Conservation (phyloP, 2,113 vertebrate genomes). For the Trematomus loennbergii region DNA sequence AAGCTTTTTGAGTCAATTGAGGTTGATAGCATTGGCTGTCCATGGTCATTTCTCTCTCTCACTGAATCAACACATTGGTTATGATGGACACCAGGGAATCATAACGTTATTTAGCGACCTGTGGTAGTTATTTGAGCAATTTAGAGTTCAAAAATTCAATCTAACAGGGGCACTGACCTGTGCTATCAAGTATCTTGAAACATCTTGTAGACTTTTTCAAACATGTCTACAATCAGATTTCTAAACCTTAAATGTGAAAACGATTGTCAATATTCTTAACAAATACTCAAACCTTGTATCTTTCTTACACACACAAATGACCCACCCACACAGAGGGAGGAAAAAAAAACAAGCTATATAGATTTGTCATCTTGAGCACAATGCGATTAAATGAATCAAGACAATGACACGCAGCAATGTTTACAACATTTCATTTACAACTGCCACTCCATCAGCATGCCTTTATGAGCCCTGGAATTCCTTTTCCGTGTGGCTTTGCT, state of each 20-base stretch:
- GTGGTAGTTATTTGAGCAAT: constrained; percentile 13
- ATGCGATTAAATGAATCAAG: constrained; percentile 40
- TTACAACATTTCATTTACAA: constrained; percentile 71
- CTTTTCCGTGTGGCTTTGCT: constrained; percentile 53
- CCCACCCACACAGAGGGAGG: constrained; percentile 3
- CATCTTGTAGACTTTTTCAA: neutral
- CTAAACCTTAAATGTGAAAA: constrained; percentile 3
- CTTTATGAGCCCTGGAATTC: constrained; percentile 53
- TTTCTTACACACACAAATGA: neutral
- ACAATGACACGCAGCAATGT: constrained; percentile 51
- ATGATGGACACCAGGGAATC: constrained; percentile 21
- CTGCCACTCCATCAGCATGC: constrained; percentile 47
- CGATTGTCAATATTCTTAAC: constrained; percentile 8
- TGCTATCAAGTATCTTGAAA: neutral
- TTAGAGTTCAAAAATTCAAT: neutral
- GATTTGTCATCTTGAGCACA: constrained; percentile 39
- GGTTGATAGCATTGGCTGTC: constrained; percentile 47
- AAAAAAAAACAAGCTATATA: neutral
- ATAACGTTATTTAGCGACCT: constrained; percentile 4
- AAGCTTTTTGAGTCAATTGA: constrained; percentile 69
- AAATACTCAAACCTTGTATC: neutral
- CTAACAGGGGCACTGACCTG: constrained; percentile 4
- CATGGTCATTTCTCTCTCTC: constrained; percentile 38
- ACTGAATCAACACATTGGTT: constrained; percentile 45
- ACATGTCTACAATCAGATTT: neutral